Evolutionary conservation across 64 coral and sea anemone species (phyloP), one percentile per base, ranked within the genome.

Genomic region (Montipora cactus): DNA sequence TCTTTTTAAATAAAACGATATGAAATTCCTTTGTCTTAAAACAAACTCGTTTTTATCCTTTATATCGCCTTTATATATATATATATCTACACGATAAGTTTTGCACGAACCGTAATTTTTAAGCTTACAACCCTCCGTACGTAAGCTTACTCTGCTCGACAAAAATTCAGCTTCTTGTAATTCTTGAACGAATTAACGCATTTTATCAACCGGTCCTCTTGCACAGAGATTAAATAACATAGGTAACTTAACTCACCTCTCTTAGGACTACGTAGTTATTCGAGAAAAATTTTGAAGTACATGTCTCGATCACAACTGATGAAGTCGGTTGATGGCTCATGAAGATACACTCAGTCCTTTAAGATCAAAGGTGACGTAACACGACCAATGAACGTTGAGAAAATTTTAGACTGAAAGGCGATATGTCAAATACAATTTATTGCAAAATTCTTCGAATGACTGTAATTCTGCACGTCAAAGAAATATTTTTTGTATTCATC

Each of bases 311-410:
- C 61, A 4, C 4, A 64, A 64, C 61, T 3, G 14, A 11, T 12
- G 9, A 12, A 57, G 53, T 57, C 3, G 14, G 14, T 64, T 64
- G 9, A 14, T 64, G 14, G 11, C 61, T 14, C 14, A 64, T 15
- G 0, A 1, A 64, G 0, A 16, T 7, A 7, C 19, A 71, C 68
- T 11, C 20, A 7, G 68, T 4, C 3, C 25, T 22, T 12, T 28
- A 20, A 81, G 79, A 23, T 81, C 79, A 81, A 55, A 58, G 55
- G 79, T 61, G 22, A 71, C 13, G 23, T 10, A 12, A 15, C 8
- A 6, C 53, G 55, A 62, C 79, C 79, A 81, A 81, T 81, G 21
- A 81, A 61, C 23, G 13, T 13, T n/a, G 53, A 48, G n/a, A 49
- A 8, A 64, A 64, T 45, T 61, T 71, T 71, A 22, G 1, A 22